These are phyloP conservation scores for Lamprotornis superbus DNA, from an alignment of 2,113 vertebrate genomes.

Conservation along the genomic window DNA sequence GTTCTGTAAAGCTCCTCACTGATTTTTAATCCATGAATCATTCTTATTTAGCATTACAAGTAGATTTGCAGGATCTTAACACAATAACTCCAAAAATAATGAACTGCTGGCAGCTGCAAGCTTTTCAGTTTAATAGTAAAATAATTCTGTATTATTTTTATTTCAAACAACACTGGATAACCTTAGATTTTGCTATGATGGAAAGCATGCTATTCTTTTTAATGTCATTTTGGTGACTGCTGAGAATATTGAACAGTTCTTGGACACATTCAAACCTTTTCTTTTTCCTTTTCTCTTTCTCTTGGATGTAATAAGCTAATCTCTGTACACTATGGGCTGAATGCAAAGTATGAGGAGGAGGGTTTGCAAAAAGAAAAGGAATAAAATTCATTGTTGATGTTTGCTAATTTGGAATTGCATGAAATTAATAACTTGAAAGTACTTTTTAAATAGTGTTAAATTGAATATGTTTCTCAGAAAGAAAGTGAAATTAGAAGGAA, in stretches of 20 bases:
- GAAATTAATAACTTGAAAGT: neutral
- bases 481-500: neutral
- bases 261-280: slow-evolving; percentile 13
- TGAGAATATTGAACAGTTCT: slow-evolving; percentile 4
- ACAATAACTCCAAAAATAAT: slow-evolving; percentile 49
- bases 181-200: slow-evolving; percentile 26
- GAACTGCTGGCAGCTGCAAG: slow-evolving; percentile 26
- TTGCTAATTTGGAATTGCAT: neutral
- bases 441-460: neutral
- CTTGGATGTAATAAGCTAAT: neutral
- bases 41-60: slow-evolving; percentile 53
- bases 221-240: neutral
- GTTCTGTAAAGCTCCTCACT: slow-evolving; percentile 4
- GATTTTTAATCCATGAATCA: slow-evolving; percentile 55
- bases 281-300: neutral
- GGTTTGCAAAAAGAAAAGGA: neutral
- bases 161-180: slow-evolving; percentile 52
- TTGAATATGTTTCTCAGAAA: neutral
- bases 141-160: slow-evolving; percentile 41
- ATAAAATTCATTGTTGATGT: neutral
- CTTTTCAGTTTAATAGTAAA: slow-evolving; percentile 51
- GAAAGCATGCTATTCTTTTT: slow-evolving; percentile 28
- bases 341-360: neutral
- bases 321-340: neutral
- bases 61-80: slow-evolving; percentile 62